Evolutionary conservation across 2,888 invertebrate species (phyloP).

Genomic region (Apomyelois bistriatella): DNA sequence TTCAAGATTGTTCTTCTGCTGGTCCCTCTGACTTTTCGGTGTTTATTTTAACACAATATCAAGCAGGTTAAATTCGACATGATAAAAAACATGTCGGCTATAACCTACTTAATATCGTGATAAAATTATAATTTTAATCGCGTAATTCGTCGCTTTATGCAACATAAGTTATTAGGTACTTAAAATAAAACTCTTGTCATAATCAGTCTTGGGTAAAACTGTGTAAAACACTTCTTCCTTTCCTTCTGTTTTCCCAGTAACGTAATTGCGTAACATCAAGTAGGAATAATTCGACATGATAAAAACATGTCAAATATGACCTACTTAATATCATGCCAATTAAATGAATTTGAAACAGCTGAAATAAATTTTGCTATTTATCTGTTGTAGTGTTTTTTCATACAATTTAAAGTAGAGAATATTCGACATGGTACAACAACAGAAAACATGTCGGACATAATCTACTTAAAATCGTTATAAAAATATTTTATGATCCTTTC

Average conservation of each 20-base stretch:
- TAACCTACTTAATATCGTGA: conserved; percentile 25
- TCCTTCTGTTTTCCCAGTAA: no score
- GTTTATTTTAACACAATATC: not conserved
- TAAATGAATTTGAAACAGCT: not conserved
- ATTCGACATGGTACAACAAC: not conserved
- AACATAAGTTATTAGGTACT: no score
- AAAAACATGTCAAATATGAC: conserved; percentile 12
- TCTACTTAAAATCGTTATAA: not conserved
- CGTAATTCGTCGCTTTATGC: no score
- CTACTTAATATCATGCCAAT: conserved; percentile 26
- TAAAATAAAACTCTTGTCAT: no score
- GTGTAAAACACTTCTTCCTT: no score
- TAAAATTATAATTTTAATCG: no score
- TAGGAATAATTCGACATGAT: not conserved
- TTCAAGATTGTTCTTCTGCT: no score
- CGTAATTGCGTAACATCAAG: conserved; percentile 5
- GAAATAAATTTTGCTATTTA: not conserved
- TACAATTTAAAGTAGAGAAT: not conserved
- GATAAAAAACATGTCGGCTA: conserved; percentile 8
- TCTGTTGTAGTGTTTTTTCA: not conserved
- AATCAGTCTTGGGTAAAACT: no score
- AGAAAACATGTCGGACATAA: not conserved
- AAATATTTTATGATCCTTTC: not conserved
- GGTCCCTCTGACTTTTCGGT: no score
- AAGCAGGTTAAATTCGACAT: conserved; percentile 10